These are phyloP conservation scores for Oreochromis grahami DNA, from an alignment of 2,797 vertebrate species.

Conservation along the genomic window DNA sequence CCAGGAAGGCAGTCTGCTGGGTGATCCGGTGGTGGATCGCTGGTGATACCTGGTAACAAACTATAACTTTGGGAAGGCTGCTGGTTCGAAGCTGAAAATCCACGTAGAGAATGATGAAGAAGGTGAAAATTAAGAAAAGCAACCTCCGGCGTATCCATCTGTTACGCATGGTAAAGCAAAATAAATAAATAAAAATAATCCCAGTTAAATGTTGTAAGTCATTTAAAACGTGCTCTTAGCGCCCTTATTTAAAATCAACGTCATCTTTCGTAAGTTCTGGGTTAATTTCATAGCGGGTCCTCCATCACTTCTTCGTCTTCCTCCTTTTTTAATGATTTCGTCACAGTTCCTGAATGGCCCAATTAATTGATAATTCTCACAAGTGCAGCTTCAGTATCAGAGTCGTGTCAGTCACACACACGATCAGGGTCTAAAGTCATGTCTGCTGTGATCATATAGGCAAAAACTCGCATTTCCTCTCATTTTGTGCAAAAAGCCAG, in stretches of 20 bases:
- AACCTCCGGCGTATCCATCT: slow-evolving; percentile 55
- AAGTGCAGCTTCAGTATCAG: not conserved
- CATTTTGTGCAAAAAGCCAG: not conserved
- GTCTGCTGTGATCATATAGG: not conserved
- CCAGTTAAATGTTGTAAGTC: not conserved
- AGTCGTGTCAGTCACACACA: not conserved
- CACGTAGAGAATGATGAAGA: slow-evolving; percentile 66
- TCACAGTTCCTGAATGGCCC: not conserved
- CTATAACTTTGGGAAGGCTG: not conserved
- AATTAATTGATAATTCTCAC: not conserved
- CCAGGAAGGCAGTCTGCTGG: not conserved
- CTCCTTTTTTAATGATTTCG: not conserved
- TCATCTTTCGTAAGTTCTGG: not conserved
- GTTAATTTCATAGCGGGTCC: not conserved
- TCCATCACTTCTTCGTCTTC: slow-evolving; percentile 20
- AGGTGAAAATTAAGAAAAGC: slow-evolving; percentile 42
- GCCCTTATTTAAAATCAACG: not conserved
- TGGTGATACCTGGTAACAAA: too few relatives aligned
- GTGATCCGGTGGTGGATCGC: not conserved
- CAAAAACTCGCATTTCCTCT: not conserved
- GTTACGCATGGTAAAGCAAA: slow-evolving; percentile 35
- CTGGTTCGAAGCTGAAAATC: slow-evolving; percentile 63
- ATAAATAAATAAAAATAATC: not conserved
- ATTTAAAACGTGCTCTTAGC: not conserved
- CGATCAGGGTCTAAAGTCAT: not conserved